Conservation (phyloP, 2,888 invertebrate species). For the Noctua fimbriata region DNA sequence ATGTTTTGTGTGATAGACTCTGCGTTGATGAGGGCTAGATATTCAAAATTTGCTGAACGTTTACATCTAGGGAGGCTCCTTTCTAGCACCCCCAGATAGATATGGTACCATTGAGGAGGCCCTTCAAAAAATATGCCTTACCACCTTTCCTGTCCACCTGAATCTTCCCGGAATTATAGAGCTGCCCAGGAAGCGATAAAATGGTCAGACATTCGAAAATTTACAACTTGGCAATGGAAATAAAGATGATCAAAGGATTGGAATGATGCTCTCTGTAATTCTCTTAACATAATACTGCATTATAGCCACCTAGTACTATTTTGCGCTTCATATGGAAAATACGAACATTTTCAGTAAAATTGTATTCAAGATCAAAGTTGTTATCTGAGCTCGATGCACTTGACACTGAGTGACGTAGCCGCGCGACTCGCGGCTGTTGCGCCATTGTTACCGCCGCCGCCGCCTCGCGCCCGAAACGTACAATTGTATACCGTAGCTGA, state of each 20-base stretch:
- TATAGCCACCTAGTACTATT: not conserved
- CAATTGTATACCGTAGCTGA: constrained; percentile 82
- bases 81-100: not conserved
- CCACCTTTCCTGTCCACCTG: not conserved
- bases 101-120: not conserved
- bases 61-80: not conserved
- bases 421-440: constrained; percentile 68
- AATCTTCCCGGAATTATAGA: not conserved
- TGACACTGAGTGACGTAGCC: constrained; percentile 75
- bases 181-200: not conserved
- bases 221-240: not conserved
- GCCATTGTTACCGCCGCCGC: constrained; percentile 72
- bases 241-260: not conserved
- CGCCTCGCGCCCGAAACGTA: constrained; percentile 55
- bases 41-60: too few relatives aligned
- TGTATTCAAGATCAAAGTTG: constrained; percentile 32
- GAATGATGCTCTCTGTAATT: not conserved
- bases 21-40: not conserved
- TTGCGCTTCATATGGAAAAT: not conserved
- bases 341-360: constrained; percentile 20
- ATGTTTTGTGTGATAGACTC: not conserved
- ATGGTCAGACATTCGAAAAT: not conserved
- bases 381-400: constrained; percentile 74
- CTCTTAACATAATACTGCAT: not conserved
- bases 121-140: not conserved